These are phyloP conservation scores for Phaethon lepturus DNA, from an alignment of 2,113 vertebrate genomes.

Conservation along the genomic window DNA sequence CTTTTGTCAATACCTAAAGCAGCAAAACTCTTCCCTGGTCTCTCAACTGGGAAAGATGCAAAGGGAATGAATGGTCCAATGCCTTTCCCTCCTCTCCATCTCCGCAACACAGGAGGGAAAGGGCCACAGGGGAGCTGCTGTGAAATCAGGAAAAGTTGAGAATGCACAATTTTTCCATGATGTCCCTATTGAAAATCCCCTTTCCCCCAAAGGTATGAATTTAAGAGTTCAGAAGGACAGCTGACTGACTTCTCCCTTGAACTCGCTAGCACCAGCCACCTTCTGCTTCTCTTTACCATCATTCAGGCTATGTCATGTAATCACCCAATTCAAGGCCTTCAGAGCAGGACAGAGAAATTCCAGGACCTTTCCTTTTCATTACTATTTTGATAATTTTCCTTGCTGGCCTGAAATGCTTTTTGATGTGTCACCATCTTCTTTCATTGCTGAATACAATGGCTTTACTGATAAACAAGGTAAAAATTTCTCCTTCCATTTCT, in stretches of 20 bases:
- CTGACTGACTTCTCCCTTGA: neutral
- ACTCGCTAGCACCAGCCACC: accelerated
- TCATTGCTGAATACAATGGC: neutral
- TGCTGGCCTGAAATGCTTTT: neutral
- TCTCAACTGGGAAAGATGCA: too few species aligned
- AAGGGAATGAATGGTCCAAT: neutral
- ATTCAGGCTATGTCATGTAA: neutral
- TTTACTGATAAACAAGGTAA: neutral
- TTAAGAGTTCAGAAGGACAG: neutral
- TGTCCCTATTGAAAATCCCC: accelerated
- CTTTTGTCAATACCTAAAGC: neutral
- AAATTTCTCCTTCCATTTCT: neutral
- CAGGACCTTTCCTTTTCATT: neutral
- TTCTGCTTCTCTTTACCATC: neutral
- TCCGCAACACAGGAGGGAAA: neutral
- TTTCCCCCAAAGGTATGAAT: neutral
- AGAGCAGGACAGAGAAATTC: neutral
- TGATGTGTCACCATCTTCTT: neutral
- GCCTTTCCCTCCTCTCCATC: too few species aligned
- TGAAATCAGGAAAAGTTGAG: neutral
- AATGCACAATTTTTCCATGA: accelerated
- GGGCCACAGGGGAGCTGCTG: neutral
- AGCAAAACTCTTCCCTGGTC: neutral
- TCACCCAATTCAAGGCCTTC: neutral
- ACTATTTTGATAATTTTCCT: neutral